Evolutionary conservation across 2,797 vertebrate genomes (phyloP).

Genomic region (Chaunax sp.): DNA sequence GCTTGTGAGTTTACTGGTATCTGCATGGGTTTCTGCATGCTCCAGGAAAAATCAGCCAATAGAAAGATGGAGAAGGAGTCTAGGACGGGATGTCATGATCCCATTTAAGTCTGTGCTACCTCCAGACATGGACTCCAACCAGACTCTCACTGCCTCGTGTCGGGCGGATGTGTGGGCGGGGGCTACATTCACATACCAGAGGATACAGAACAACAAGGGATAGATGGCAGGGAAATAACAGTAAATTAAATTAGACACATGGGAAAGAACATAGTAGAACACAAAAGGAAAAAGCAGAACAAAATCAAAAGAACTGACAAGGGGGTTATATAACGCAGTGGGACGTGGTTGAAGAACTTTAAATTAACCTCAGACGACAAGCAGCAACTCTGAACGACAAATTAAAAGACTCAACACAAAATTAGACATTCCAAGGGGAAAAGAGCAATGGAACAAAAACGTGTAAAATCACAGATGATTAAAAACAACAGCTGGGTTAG

Average conservation of each 20-base stretch:
- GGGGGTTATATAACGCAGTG: slow-evolving; percentile 59
- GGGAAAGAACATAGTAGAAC: slow-evolving; percentile 67
- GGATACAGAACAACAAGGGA: slow-evolving; percentile 65
- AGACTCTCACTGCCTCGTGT: slow-evolving; percentile 95
- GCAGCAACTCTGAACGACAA: slow-evolving; percentile 53
- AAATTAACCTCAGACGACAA: slow-evolving; percentile 51
- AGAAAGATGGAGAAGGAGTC: slow-evolving; percentile 54
- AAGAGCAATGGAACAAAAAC: slow-evolving; percentile 46
- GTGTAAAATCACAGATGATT: slow-evolving; percentile 56
- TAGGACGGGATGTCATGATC: slow-evolving; percentile 58
- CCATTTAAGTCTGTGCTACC: slow-evolving; percentile 88
- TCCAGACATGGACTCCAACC: slow-evolving; percentile 98
- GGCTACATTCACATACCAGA: slow-evolving; percentile 87
- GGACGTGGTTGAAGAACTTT: slow-evolving; percentile 45
- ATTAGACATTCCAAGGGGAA: slow-evolving; percentile 66
- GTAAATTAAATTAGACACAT: slow-evolving; percentile 78
- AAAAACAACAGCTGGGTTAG: slow-evolving; percentile 68
- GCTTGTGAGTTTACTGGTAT: slow-evolving; percentile 62
- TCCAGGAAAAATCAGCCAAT: slow-evolving; percentile 52
- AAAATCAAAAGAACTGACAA: slow-evolving; percentile 63
- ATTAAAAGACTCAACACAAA: slow-evolving; percentile 64
- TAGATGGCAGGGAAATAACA: slow-evolving; percentile 73
- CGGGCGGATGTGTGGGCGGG: slow-evolving; percentile 91
- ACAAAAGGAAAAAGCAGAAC: slow-evolving; percentile 71
- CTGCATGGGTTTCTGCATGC: slow-evolving; percentile 65